Percentiles rank a stretch among this genome's conserved stretches.
Evolutionary conservation across 2,888 invertebrate genomes (phyloP).

Genomic region (Meganola albula): DNA sequence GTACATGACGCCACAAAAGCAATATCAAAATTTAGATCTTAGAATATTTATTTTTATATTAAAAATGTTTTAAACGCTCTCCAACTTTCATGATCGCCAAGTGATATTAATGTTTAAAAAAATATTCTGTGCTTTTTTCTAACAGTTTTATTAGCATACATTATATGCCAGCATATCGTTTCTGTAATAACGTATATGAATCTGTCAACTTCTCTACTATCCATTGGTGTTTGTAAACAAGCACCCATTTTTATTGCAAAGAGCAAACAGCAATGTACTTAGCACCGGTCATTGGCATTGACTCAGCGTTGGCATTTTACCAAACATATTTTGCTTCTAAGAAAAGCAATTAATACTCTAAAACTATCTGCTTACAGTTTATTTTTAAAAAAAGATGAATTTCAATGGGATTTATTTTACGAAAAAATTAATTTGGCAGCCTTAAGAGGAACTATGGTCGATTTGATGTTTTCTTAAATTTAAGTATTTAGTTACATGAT

Average conservation of each 20-base stretch:
- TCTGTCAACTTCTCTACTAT: conserved; percentile 12
- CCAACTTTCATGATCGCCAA: too few relatives aligned
- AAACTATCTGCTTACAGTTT: not conserved
- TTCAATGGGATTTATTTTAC: conserved; percentile 8
- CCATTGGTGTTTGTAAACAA: conserved; percentile 19
- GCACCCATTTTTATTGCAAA: conserved; percentile 35
- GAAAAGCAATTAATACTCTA: conserved; percentile 10
- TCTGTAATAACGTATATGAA: too few relatives aligned
- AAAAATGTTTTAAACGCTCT: too few relatives aligned
- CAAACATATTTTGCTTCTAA: conserved; percentile 25
- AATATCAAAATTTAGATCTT: too few relatives aligned
- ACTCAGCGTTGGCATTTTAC: conserved; percentile 42
- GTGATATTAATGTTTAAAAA: too few relatives aligned
- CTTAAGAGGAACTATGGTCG: conserved; percentile 25
- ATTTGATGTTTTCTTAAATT: conserved; percentile 24
- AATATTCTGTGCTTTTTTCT: too few relatives aligned
- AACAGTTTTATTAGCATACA: too few relatives aligned
- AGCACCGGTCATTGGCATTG: conserved; percentile 49
- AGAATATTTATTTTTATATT: too few relatives aligned
- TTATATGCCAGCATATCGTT: conserved; percentile 6
- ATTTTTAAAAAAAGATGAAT: conserved; percentile 9
- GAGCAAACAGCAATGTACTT: conserved; percentile 34
- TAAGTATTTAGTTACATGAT: too few relatives aligned
- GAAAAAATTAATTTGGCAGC: conserved; percentile 27
- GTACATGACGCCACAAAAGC: too few relatives aligned